phyloP scores from a whole-genome alignment of 2,113 vertebrate genomes.

The Brachyistius frenatus region DNA sequence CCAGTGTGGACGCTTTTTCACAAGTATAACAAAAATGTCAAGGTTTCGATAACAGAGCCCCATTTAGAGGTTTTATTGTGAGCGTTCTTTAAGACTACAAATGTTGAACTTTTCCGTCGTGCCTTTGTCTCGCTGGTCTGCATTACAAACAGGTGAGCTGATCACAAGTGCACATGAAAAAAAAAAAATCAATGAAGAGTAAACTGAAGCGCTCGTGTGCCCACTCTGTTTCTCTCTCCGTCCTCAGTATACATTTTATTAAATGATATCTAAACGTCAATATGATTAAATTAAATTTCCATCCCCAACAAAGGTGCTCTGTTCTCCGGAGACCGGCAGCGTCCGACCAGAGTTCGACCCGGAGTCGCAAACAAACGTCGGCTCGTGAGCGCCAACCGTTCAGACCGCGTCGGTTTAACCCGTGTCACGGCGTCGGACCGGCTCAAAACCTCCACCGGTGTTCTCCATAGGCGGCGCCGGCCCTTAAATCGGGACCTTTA shows the following conservation, averaged over 20 bases:
- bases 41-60: too few species aligned
- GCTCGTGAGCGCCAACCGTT: not conserved
- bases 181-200: not conserved
- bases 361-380: constrained; percentile 12
- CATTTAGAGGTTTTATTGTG: too few species aligned
- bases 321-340: not conserved
- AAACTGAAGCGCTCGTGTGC: not conserved
- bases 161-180: not conserved
- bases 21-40: too few species aligned
- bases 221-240: constrained; percentile 5
- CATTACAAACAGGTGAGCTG: not conserved
- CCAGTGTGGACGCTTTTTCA: too few species aligned
- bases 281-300: constrained; percentile 8
- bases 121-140: not conserved
- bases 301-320: not conserved
- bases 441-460: not conserved
- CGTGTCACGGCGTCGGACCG: not conserved
- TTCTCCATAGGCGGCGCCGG: not conserved
- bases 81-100: too few species aligned
- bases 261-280: constrained; percentile 9
- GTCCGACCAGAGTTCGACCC: constrained; percentile 11
- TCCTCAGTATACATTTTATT: not conserved
- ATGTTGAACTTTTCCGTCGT: too few species aligned
- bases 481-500: constrained; percentile 2
- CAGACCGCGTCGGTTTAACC: not conserved